Evolutionary conservation across 2,888 invertebrate species (phyloP), one percentile per base, ranked within the genome.

Genomic region (Xanthorhoe designata): DNA sequence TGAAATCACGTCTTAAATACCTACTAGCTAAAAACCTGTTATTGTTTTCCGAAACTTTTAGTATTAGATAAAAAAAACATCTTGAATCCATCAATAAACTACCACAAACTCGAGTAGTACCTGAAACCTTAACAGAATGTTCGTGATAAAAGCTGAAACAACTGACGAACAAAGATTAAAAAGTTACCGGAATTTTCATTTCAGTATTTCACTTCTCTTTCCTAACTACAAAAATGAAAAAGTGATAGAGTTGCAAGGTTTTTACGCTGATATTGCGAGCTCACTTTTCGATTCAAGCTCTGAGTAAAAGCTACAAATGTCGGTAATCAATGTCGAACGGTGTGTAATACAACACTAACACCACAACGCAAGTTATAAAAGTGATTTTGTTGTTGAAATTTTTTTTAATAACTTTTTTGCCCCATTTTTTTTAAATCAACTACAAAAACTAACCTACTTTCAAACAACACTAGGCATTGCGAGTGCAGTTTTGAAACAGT

Each of bases 121-220:
- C 49, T 50, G 17, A 51, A 19, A 24, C 13, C 19, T 4, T 10
- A 50, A 18, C 50, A 51, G 18, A 50, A 50, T 50, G 49, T 72
- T 68, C 62, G 64, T 72, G 60, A 70, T 75, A 68, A 72, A 75
- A 75, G 74, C 73, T 78, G 51, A 51, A 51, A 51, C 51, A 51
- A 51, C 19, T 51, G 51, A 53, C 32, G 53, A 53, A 76, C 68
- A 73, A 55, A 61, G 72, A 62, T 63, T 73, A 66, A 51, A 42
- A 56, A 60, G 29, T 52, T 56, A 64, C 56, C 7, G 47, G 24
- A 18, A 52, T 50, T 35, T 50, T 24, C 50, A 17, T 45, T 59
- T 32, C 45, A n/a, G 58, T 35, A 17, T 49, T 57, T 49, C 32
- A 10, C 57, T 47, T 13, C 47, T 47, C 47, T 57, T 57, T 56